Percentiles rank a stretch among this genome's conserved stretches.
Evolutionary conservation across 1,140 invertebrate genomes (phyloP).

Genomic region (Pantala flavescens): DNA sequence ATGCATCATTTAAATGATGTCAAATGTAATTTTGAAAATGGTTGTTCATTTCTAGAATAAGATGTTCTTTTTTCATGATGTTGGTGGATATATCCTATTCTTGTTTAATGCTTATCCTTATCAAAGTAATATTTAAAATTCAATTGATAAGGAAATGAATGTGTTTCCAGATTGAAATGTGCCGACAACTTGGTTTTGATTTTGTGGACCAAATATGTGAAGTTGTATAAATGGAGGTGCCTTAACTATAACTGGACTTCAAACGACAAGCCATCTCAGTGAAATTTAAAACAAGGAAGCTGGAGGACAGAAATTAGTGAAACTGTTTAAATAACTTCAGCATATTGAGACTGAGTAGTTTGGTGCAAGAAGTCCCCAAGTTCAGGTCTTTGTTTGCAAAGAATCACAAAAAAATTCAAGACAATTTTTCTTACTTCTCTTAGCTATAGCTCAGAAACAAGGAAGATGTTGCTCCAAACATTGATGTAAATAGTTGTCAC

Average conservation of each 20-base stretch:
- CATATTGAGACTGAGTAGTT: constrained; percentile 12
- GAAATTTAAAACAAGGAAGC: constrained; percentile 2
- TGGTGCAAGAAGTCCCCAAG: constrained; percentile 14
- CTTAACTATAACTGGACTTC: constrained; percentile 15
- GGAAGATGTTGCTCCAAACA: not conserved
- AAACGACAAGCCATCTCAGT: not conserved
- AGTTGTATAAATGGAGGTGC: constrained; percentile 15
- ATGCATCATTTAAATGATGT: too few species aligned
- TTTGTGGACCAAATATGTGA: constrained; percentile 16
- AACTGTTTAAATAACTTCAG: not conserved
- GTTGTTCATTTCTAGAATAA: too few species aligned
- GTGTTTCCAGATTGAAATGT: constrained; percentile 6
- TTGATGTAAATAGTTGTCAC: constrained; percentile 3
- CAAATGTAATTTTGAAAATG: too few species aligned
- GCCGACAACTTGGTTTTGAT: constrained; percentile 8
- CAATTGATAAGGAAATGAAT: not conserved
- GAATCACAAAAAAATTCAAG: not conserved
- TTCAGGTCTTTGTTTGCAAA: constrained; percentile 4
- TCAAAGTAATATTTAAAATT: not conserved
- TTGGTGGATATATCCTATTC: too few species aligned
- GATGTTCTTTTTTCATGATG: too few species aligned
- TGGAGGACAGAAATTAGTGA: not conserved
- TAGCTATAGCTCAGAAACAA: not conserved
- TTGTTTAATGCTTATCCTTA: not conserved
- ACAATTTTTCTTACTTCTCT: constrained; percentile 1